A percentile compares a stretch with the other conserved stretches of the same genome.
Conservation (phyloP, 2,113 vertebrate species). For the Anthoscopus minutus region DNA sequence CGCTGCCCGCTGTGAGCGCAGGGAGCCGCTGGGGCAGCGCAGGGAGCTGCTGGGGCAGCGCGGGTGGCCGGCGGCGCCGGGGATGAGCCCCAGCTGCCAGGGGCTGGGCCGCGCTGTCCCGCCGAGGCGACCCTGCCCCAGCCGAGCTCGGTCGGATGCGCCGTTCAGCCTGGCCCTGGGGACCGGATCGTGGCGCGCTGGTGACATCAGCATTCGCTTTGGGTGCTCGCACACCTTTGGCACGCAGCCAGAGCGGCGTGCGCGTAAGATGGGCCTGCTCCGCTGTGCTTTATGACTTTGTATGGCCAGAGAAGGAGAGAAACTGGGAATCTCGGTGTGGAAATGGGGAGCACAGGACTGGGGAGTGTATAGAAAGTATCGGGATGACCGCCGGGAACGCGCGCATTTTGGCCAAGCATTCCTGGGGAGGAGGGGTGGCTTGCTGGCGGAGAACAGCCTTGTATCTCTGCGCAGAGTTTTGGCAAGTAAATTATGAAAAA, state of each 20-base stretch:
- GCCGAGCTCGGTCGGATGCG: background rate
- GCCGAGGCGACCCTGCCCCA: no score
- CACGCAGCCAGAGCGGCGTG: fast-evolving
- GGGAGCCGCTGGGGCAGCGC: background rate
- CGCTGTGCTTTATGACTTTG: fast-evolving
- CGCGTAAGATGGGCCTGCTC: fast-evolving
- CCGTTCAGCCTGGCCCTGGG: no score
- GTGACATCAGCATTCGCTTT: background rate
- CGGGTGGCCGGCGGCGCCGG: background rate
- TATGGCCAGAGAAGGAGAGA: fast-evolving
- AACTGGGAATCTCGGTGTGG: background rate
- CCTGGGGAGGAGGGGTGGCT: background rate
- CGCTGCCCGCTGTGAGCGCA: no score
- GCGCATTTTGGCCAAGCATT: fast-evolving
- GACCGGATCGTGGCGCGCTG: fast-evolving
- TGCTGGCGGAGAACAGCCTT: fast-evolving
- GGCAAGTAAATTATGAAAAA: background rate
- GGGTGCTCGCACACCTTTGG: fast-evolving
- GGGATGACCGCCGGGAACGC: fast-evolving
- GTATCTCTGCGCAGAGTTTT: no score
- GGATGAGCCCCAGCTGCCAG: background rate
- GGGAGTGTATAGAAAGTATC: background rate
- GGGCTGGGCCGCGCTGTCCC: background rate
- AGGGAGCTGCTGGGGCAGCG: background rate
- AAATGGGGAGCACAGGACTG: no score